A percentile compares a stretch with the other conserved stretches of the same genome.
Evolutionary conservation across 2,888 invertebrate species (phyloP).

Genomic region (Eugnorisma glareosa): DNA sequence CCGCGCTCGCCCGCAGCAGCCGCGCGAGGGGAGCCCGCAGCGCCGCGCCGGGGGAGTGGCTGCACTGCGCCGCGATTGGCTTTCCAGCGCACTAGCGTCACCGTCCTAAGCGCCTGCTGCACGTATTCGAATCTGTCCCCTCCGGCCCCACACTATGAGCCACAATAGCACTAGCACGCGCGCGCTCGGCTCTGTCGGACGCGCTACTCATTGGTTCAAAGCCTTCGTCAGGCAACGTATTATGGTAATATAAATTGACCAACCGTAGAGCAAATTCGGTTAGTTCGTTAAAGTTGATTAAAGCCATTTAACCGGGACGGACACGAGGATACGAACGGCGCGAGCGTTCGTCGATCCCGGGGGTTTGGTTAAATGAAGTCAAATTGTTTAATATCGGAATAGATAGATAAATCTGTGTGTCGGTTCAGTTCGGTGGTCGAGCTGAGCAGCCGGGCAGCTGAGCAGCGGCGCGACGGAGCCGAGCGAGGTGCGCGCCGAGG

Average conservation of each 20-base stretch:
- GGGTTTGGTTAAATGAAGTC: constrained; percentile 86
- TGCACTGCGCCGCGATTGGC: constrained; percentile 77
- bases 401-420: constrained; percentile 79
- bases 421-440: constrained; percentile 71
- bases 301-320: constrained; percentile 90
- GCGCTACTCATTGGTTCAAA: constrained; percentile 83
- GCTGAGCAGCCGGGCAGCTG: constrained; percentile 68
- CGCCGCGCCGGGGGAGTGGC: constrained; percentile 75
- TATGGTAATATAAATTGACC: constrained; percentile 91
- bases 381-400: constrained; percentile 88
- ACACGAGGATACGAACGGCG: constrained; percentile 88
- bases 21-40: constrained; percentile 64
- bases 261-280: constrained; percentile 90
- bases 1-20: constrained; percentile 67
- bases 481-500: constrained; percentile 87
- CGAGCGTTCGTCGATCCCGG: constrained; percentile 88
- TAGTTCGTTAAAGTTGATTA: constrained; percentile 91
- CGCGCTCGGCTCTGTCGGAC: constrained; percentile 70
- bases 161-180: constrained; percentile 75
- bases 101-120: constrained; percentile 80
- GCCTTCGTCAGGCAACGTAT: constrained; percentile 78
- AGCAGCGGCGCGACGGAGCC: constrained; percentile 83
- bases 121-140: constrained; percentile 75
- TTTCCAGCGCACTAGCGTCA: constrained; percentile 60
- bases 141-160: constrained; percentile 75